A percentile compares a stretch with the other conserved stretches of the same genome.
phyloP scores from a whole-genome alignment of 1,140 invertebrate genomes.

The Contarinia nasturtii region DNA sequence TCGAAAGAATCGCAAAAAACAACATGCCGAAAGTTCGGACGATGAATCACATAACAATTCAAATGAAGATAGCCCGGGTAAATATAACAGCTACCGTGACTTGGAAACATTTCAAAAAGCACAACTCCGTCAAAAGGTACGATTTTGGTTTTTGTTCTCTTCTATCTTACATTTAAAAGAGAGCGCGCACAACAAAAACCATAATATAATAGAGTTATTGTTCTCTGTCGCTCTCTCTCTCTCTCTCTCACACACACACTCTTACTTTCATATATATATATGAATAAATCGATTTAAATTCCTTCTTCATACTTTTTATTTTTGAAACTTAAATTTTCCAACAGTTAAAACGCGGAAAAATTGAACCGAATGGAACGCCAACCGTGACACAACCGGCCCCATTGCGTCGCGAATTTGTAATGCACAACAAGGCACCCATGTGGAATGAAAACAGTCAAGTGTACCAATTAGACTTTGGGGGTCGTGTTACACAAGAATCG shows the following conservation, averaged over 20 bases:
- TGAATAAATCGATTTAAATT: slow-evolving; percentile 1
- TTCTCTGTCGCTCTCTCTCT: too few relatives aligned
- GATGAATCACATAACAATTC: slow-evolving; percentile 53
- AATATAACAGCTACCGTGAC: slow-evolving; percentile 59
- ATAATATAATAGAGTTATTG: too few relatives aligned
- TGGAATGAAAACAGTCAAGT: slow-evolving; percentile 99
- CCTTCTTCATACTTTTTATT: not conserved
- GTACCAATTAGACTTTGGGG: slow-evolving; percentile 98
- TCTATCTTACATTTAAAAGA: not conserved
- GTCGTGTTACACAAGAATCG: slow-evolving; percentile 94
- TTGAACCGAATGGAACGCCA: slow-evolving; percentile 30
- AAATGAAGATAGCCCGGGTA: slow-evolving; percentile 24
- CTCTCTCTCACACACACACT: too few relatives aligned
- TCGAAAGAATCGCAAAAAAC: slow-evolving; percentile 48
- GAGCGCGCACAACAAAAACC: not conserved
- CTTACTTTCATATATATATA: too few relatives aligned
- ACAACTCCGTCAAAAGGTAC: slow-evolving; percentile 80
- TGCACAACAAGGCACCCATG: slow-evolving; percentile 98
- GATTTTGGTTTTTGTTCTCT: not conserved
- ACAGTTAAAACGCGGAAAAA: slow-evolving; percentile 42
- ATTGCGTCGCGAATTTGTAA: slow-evolving; percentile 62
- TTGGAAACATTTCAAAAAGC: slow-evolving; percentile 90
- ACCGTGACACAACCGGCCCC: slow-evolving; percentile 23
- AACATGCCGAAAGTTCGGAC: slow-evolving; percentile 67
- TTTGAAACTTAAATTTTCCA: not conserved